Evolutionary conservation across 2,888 invertebrate genomes (phyloP), one percentile per base, ranked within the genome.

Genomic region (Scotopteryx bipunctaria): DNA sequence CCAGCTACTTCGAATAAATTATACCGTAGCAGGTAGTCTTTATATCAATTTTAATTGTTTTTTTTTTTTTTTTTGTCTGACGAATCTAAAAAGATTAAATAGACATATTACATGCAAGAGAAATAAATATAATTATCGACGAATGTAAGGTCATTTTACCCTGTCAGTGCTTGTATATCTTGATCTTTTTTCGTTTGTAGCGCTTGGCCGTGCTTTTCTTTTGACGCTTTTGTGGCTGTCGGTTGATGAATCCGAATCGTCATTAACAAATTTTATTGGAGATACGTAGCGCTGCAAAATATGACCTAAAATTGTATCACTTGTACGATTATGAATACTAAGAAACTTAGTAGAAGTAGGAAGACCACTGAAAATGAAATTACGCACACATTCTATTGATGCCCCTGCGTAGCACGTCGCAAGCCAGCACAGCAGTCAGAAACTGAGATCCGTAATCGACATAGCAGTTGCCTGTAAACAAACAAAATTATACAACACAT

Each of bases 221-320:
- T 71, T 71, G 14, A 23, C 49, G 38, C 63, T 71, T 65, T 67
- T 74, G 45, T 59, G 23, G 56, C 44, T 63, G 47, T 40, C 46
- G 3, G 50, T 55, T 11, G 65, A 64, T 19, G 48, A 25, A 11
- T 73, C 68, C 21, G 66, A 66, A 38, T 84, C 80, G 33, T 84
- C 80, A 73, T 63, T 71, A 73, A 66, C 71, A 76, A 71, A 86
- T 57, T 82, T 83, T 76, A 88, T 78, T 66, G 88, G 89, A 57
- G 81, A 86, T 66, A 86, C 81, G 80, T 83, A 88, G 62, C 84
- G 87, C 89, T 90, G 89, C 83, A 90, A 89, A 84, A 83, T 78
- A 84, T 83, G 56, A 83, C 86, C 89, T 90, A 87, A 75, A 90
- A 86, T 86, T 83, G 62, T 76, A 77, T 76, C 66, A 64, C 48